A percentile compares a stretch with the other conserved stretches of the same genome.
phyloP scores from a whole-genome alignment of 2,797 vertebrate genomes.

The Pampus argenteus region DNA sequence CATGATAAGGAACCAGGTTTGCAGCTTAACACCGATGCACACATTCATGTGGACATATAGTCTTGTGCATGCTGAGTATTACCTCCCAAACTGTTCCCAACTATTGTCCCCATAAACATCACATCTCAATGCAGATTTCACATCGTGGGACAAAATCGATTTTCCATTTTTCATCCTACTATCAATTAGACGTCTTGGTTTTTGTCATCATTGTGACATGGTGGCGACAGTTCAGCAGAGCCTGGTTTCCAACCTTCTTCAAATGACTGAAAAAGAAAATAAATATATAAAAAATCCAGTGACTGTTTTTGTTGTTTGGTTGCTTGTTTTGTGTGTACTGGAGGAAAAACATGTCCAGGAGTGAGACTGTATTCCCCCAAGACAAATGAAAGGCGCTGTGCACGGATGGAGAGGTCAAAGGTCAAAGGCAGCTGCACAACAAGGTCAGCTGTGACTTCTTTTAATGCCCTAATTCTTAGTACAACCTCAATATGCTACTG shows the following conservation, averaged over 20 bases:
- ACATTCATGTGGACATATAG: conserved; percentile 8
- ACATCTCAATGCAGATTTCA: no score
- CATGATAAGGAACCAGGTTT: background rate
- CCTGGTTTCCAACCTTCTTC: background rate
- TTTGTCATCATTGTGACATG: no score
- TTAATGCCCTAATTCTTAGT: background rate
- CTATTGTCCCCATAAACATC: background rate
- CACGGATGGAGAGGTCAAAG: conserved; percentile 27
- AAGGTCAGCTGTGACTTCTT: conserved; percentile 12
- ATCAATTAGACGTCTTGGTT: no score
- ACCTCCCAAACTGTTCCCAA: conserved; percentile 1
- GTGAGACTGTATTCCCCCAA: conserved; percentile 14
- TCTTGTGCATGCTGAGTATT: background rate
- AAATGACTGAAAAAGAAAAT: background rate
- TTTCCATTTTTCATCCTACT: no score
- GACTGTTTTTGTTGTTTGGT: background rate
- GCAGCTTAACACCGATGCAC: background rate
- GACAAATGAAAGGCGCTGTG: background rate
- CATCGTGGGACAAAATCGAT: no score
- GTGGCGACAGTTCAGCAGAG: background rate
- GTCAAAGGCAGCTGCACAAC: conserved; percentile 20
- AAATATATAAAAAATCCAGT: background rate
- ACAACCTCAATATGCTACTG: background rate
- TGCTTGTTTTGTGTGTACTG: conserved; percentile 3
- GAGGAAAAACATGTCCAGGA: background rate